A percentile compares a stretch with the other conserved stretches of the same genome.
phyloP scores from a whole-genome alignment of 2,113 vertebrate genomes.

The Sebastes fasciatus region DNA sequence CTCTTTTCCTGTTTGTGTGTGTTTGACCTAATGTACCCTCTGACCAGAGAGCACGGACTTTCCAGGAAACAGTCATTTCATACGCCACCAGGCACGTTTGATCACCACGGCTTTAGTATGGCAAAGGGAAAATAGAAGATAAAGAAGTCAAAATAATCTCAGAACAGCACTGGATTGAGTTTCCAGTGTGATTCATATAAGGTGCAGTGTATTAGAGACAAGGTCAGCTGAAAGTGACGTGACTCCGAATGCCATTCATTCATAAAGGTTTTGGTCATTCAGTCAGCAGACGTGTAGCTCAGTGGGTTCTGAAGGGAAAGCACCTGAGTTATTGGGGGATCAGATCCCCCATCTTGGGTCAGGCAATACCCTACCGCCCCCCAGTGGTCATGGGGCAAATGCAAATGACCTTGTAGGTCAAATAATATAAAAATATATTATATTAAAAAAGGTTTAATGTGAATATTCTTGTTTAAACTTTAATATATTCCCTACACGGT shows the following conservation, averaged over 20 bases:
- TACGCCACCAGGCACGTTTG: background rate
- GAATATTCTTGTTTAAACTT: background rate
- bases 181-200: slow-evolving; percentile 16
- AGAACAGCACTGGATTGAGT: slow-evolving; percentile 11
- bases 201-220: slow-evolving; percentile 2
- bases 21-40: slow-evolving; percentile 66
- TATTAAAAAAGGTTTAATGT: too few species aligned
- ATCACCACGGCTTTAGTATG: background rate
- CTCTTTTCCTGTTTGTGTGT: slow-evolving; percentile 29
- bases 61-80: slow-evolving; percentile 52
- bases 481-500: background rate
- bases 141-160: background rate
- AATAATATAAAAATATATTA: too few species aligned
- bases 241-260: slow-evolving; percentile 53
- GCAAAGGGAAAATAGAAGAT: background rate
- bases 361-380: slow-evolving; percentile 69
- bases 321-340: slow-evolving; percentile 49
- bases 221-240: slow-evolving; percentile 54
- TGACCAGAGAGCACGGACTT: slow-evolving; percentile 36
- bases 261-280: slow-evolving; percentile 24
- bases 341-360: slow-evolving; percentile 12
- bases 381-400: slow-evolving; percentile 70
- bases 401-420: slow-evolving; percentile 52
- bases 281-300: slow-evolving; percentile 14
- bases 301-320: slow-evolving; percentile 20